These are phyloP conservation scores for Hiodon tergisus DNA, from an alignment of 2,113 vertebrate species.

Conservation along the genomic window DNA sequence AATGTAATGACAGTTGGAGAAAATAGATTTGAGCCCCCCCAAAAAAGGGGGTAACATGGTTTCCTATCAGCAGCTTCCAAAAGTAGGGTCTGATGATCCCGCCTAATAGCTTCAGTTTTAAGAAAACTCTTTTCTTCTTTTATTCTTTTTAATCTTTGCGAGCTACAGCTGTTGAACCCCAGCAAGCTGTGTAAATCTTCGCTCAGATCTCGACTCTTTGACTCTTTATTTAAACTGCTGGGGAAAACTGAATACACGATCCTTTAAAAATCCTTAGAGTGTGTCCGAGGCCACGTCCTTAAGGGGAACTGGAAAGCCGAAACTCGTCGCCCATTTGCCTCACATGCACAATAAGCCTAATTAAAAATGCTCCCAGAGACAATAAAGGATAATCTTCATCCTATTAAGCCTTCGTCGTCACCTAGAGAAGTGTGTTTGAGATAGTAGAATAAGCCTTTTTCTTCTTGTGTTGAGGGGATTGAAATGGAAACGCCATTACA, in stretches of 20 bases:
- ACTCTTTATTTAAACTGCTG: constrained; percentile 65
- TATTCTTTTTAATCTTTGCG: constrained; percentile 35
- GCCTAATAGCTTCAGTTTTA: constrained; percentile 66
- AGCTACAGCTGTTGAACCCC: constrained; percentile 55
- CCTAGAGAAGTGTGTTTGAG: constrained; percentile 30
- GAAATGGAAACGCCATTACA: constrained; percentile 41
- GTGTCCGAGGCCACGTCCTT: constrained; percentile 69
- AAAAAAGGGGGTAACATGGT: constrained; percentile 54
- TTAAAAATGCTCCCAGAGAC: constrained; percentile 85
- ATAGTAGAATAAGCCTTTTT: constrained; percentile 15
- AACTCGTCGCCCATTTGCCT: constrained; percentile 12
- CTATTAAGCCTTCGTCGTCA: constrained; percentile 45
- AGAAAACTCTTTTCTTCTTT: constrained; percentile 52
- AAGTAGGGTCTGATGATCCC: constrained; percentile 75
- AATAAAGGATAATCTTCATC: constrained; percentile 75
- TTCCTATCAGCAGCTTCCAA: constrained; percentile 74
- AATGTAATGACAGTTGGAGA: constrained; percentile 84
- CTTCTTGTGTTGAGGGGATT: constrained; percentile 45
- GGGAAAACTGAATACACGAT: constrained; percentile 77
- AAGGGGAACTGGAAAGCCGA: constrained; percentile 53
- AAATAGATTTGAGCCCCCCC: constrained; percentile 71
- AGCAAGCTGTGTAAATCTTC: constrained; percentile 83
- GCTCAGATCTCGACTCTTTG: constrained; percentile 68
- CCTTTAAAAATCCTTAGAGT: constrained; percentile 82
- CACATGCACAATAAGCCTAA: constrained; percentile 27